phyloP scores from a whole-genome alignment of 2,888 invertebrate genomes.

The Ennomos quercinarius region DNA sequence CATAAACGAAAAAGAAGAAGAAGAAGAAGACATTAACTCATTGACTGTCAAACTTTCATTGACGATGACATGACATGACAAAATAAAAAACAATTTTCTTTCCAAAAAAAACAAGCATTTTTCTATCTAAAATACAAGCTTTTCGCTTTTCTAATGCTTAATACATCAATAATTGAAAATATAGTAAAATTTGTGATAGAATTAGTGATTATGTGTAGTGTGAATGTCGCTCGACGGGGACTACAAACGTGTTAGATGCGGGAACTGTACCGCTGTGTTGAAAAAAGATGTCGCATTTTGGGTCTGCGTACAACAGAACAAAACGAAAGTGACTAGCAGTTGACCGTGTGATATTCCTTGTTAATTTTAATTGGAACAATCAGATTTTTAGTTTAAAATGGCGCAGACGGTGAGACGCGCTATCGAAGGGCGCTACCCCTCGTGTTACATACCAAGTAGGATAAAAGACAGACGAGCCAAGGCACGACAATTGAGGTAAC shows the following conservation, averaged over 20 bases:
- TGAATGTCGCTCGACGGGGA: slow-evolving; percentile 43
- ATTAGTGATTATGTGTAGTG: slow-evolving; percentile 39
- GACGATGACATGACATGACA: too few species aligned
- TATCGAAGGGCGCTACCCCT: slow-evolving; percentile 90
- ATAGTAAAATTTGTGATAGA: slow-evolving; percentile 12
- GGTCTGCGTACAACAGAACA: slow-evolving; percentile 80
- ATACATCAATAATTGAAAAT: not conserved
- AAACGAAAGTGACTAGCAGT: slow-evolving; percentile 80
- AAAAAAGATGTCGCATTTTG: slow-evolving; percentile 79
- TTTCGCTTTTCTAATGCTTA: too few species aligned
- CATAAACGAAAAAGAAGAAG: too few species aligned
- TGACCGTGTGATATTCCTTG: slow-evolving; percentile 67
- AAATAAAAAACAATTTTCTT: too few species aligned
- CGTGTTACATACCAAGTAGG: slow-evolving; percentile 90
- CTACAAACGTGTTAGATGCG: slow-evolving; percentile 46
- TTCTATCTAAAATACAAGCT: too few species aligned
- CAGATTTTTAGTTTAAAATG: slow-evolving; percentile 79
- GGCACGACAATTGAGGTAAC: slow-evolving; percentile 85
- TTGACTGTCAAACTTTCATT: too few species aligned
- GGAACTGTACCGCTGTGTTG: slow-evolving; percentile 58
- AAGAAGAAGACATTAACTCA: too few species aligned
- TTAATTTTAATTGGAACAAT: slow-evolving; percentile 54
- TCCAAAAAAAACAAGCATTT: too few species aligned
- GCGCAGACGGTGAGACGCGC: slow-evolving; percentile 89
- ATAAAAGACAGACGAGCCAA: slow-evolving; percentile 90